These are phyloP conservation scores for Artibeus lituratus DNA, from an alignment of 2,797 vertebrate species.

Conservation along the genomic window DNA sequence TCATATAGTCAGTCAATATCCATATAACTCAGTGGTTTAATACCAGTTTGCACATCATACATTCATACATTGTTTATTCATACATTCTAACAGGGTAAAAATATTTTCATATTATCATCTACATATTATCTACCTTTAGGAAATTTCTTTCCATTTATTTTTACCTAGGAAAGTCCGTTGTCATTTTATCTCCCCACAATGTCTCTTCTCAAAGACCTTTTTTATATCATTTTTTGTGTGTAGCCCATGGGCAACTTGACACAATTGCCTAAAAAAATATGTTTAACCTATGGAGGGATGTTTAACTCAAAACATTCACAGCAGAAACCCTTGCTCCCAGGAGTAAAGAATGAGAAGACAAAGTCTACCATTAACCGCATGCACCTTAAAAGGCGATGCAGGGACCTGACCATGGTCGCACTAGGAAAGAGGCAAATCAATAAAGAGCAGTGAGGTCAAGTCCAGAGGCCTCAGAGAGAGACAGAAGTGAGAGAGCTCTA, in stretches of 20 bases:
- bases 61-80: no score
- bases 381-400: neutral
- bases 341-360: neutral
- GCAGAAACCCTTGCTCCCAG: neutral
- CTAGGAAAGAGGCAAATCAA: neutral
- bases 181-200: neutral
- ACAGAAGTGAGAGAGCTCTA: neutral
- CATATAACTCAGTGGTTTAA: neutral
- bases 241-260: neutral
- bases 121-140: neutral
- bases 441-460: neutral
- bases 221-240: neutral
- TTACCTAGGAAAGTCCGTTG: neutral
- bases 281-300: neutral
- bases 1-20: neutral
- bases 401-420: neutral
- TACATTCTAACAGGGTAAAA: neutral
- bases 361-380: neutral
- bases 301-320: neutral
- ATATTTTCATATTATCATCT: neutral
- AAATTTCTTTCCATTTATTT: neutral
- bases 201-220: neutral
- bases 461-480: neutral
- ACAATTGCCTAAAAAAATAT: neutral
- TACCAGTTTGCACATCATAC: neutral